A percentile compares a stretch with the other conserved stretches of the same genome.
Evolutionary conservation across 2,113 vertebrate species (phyloP).

Genomic region (Mesoclemmys tuberculata): DNA sequence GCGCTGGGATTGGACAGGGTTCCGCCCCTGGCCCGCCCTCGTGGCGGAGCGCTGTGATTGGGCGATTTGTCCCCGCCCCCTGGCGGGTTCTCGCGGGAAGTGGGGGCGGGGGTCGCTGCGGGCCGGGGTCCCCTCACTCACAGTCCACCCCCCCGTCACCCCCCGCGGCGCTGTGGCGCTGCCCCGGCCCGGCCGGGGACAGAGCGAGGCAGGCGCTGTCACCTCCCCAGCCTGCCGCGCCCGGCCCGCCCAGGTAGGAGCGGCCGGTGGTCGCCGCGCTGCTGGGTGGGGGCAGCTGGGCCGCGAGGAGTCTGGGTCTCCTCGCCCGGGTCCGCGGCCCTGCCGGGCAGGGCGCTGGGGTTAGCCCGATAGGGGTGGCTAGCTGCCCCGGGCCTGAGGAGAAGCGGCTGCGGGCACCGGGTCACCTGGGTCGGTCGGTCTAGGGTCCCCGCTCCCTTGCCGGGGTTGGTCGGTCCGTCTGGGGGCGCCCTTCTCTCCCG

Average conservation of each 20-base stretch:
- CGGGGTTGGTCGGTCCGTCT: too few species aligned
- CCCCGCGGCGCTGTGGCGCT: neutral
- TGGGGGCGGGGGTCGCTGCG: conserved; percentile 21
- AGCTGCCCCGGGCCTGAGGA: neutral
- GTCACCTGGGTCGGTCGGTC: too few species aligned
- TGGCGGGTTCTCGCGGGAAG: conserved; percentile 74
- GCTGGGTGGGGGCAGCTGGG: neutral
- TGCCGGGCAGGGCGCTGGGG: neutral
- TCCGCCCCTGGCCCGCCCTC: neutral
- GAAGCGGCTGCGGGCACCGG: neutral
- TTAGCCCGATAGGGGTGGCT: conserved; percentile 38
- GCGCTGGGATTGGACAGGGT: neutral
- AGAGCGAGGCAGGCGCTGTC: neutral
- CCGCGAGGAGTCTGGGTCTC: too few species aligned
- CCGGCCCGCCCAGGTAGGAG: neutral
- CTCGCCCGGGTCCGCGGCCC: neutral
- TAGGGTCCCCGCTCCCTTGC: too few species aligned
- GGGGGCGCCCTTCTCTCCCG: too few species aligned
- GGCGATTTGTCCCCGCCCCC: conserved; percentile 4
- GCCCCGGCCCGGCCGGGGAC: neutral
- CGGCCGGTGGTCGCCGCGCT: neutral
- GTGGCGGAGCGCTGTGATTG: neutral
- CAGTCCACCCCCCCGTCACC: neutral
- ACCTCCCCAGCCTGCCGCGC: neutral
- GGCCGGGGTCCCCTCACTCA: neutral